Conservation (phyloP, 2,888 invertebrate genomes). For the Phengaris alcon region DNA sequence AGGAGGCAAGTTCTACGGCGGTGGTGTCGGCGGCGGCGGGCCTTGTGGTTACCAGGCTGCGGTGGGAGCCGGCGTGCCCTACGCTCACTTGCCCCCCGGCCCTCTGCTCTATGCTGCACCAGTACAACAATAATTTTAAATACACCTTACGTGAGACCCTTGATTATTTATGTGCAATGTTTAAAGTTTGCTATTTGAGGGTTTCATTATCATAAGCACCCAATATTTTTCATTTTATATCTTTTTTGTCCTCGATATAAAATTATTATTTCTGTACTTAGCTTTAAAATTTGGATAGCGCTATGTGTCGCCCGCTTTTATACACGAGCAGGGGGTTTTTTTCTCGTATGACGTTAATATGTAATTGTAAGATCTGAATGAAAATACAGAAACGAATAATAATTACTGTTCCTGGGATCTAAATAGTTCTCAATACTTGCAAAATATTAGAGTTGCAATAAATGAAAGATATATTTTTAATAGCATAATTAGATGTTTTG, state of each 20-base stretch:
- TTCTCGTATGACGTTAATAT: slow-evolving; percentile 48
- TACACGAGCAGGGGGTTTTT: slow-evolving; percentile 41
- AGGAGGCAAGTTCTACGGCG: slow-evolving; percentile 87
- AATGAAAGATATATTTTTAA: slow-evolving; percentile 22
- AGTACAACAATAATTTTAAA: slow-evolving; percentile 83
- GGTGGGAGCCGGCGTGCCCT: slow-evolving; percentile 79
- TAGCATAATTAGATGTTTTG: slow-evolving; percentile 47
- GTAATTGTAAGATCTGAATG: slow-evolving; percentile 68
- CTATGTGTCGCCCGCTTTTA: slow-evolving; percentile 33
- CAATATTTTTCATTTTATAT: slow-evolving; percentile 30
- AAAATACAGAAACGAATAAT: slow-evolving; percentile 39
- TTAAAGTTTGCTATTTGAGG: slow-evolving; percentile 6
- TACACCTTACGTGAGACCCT: slow-evolving; percentile 14
- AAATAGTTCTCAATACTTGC: slow-evolving; percentile 5
- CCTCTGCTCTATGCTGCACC: slow-evolving; percentile 81
- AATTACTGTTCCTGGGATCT: slow-evolving; percentile 13
- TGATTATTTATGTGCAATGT: not conserved
- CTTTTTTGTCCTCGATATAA: slow-evolving; percentile 16
- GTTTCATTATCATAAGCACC: slow-evolving; percentile 26
- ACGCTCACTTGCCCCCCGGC: slow-evolving; percentile 81
- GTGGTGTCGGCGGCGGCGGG: slow-evolving; percentile 79
- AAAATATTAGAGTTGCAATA: slow-evolving; percentile 19
- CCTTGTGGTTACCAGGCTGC: slow-evolving; percentile 85
- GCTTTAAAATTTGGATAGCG: slow-evolving; percentile 29
- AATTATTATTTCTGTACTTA: slow-evolving; percentile 34